A percentile compares a stretch with the other conserved stretches of the same genome.
phyloP scores from a whole-genome alignment of 2,113 vertebrate species.

The Gallinago jamesoni region DNA sequence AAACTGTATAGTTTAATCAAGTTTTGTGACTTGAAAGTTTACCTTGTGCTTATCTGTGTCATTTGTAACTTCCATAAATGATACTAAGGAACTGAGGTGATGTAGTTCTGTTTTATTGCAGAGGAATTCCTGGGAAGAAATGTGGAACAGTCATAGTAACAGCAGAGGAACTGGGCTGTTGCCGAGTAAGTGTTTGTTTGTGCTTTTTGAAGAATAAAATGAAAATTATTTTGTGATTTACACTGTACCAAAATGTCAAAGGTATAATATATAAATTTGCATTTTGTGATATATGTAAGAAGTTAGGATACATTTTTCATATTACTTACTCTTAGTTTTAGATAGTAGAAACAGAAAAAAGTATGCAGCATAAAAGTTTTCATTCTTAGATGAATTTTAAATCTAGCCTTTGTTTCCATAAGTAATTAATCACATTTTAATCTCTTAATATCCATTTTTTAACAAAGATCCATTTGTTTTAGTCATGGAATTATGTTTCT shows the following conservation, averaged over 20 bases:
- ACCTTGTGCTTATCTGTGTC: neutral
- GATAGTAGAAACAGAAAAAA: neutral
- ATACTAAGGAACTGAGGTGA: neutral
- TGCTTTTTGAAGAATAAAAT: neutral
- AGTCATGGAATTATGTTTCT: neutral
- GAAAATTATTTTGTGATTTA: neutral
- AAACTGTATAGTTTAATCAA: neutral
- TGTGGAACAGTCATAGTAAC: constrained; percentile 94
- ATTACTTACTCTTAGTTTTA: neutral
- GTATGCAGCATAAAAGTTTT: neutral
- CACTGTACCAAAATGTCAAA: neutral
- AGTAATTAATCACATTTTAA: neutral
- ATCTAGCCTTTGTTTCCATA: neutral
- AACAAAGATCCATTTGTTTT: neutral
- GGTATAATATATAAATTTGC: neutral
- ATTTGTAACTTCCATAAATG: neutral
- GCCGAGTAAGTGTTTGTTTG: constrained; percentile 83
- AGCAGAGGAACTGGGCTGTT: constrained; percentile 94
- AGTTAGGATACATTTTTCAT: neutral
- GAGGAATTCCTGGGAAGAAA: constrained; percentile 94
- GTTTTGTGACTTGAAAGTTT: neutral
- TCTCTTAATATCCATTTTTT: neutral
- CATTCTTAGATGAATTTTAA: neutral
- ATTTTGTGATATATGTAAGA: neutral
- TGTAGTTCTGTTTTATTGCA: constrained; percentile 66